Base-by-base conservation (phyloP, 2,888 invertebrate species). In the Eudasyphora cyanicolor region DNA sequence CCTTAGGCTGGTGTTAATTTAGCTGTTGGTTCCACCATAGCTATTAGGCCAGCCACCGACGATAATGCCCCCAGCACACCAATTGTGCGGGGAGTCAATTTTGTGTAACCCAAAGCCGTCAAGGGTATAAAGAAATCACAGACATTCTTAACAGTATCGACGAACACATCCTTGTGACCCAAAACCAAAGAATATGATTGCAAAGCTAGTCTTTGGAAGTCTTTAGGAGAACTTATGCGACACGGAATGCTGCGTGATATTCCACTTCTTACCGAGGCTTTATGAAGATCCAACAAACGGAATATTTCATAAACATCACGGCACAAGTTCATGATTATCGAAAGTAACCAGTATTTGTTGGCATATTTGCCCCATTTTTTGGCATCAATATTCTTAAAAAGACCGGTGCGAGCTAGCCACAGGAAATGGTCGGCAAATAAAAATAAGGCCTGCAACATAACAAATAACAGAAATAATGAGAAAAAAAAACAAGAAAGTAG, bases 91-190 rank as follows among this genome's bases (percentile, higher is more conserved):
- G 97, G 96, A 82, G 95, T 96, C 10, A 97, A 91, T 87, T 95
- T 95, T 0, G 95, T 94, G 89, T 96, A 95, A 0, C 97, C 97
- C 86, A 98, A 92, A 6, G 96, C 95, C 79, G 96, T 95, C 84
- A 98, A 92, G 0, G 98, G 98, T 89, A 98, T 96, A 87, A 97
- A 96, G 77, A 98, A 91, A 92, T 98, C 98, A 92, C 97, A 97
- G 8, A 94, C 92, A 93, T 98, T 98, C 91, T 97, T 98, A 5
- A 97, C 89, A 0, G 96, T 95, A 92, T 98, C 98, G 85, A 97
- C 93, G 79, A 96, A 93, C 10, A 98, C 93, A 90, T 95, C 95
- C 88, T 94, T 95, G 88, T 95, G 91, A 0, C 87, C 88, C 70
- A 90, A 85, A 27, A 92, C 27, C 14, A 89, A 51, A 0, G 86